These are phyloP conservation scores for Callimorpha dominula DNA, from an alignment of 2,888 invertebrate genomes.

Conservation along the genomic window DNA sequence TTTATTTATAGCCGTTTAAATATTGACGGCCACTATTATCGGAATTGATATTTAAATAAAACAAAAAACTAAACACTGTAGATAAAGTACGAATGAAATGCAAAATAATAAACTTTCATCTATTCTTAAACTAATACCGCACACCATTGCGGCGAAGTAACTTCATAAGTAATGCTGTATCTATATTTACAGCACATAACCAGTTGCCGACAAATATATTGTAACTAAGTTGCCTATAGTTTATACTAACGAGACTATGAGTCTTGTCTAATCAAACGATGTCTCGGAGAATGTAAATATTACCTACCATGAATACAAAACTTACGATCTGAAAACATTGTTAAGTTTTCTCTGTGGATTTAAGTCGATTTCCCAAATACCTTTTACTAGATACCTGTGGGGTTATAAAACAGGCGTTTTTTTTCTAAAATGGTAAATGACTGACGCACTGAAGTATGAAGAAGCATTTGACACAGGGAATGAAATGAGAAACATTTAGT, in stretches of 20 bases:
- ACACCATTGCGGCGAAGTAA: conserved; percentile 27
- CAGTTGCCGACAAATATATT: conserved; percentile 63
- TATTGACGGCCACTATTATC: not conserved
- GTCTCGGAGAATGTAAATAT: conserved; percentile 28
- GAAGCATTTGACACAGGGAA: conserved; percentile 2
- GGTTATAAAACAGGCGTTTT: not conserved
- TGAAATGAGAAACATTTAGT: conserved; percentile 7
- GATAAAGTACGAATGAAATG: conserved; percentile 54
- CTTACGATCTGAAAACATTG: not conserved
- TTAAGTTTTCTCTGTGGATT: not conserved
- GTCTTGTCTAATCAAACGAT: conserved; percentile 47
- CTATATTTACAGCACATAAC: conserved; percentile 61
- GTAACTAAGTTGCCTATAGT: conserved; percentile 53
- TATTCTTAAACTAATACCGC: conserved; percentile 28
- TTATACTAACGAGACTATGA: conserved; percentile 47
- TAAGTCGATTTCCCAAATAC: too few species aligned
- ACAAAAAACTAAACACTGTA: conserved; percentile 50
- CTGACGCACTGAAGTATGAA: not conserved
- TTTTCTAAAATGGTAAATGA: not conserved
- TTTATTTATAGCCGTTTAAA: conserved; percentile 25
- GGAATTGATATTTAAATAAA: conserved; percentile 21
- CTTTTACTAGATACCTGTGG: not conserved
- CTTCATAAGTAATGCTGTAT: conserved; percentile 38
- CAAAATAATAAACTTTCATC: conserved; percentile 42
- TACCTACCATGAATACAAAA: conserved; percentile 24